Evolutionary conservation across 2,113 vertebrate genomes (phyloP).

Genomic region (Loxodonta africana): DNA sequence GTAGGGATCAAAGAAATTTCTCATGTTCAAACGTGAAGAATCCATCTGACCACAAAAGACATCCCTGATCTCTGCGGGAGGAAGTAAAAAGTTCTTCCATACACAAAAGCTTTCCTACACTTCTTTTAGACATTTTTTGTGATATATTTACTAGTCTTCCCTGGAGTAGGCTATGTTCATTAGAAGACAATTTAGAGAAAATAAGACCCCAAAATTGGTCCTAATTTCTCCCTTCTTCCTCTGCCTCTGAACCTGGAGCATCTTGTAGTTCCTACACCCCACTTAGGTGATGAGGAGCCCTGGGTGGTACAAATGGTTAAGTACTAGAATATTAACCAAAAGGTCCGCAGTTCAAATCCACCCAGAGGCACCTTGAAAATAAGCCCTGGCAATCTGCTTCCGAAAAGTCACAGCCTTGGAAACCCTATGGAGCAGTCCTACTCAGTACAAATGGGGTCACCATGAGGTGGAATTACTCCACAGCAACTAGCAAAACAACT

Average conservation of each 20-base stretch:
- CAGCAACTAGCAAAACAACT: not conserved
- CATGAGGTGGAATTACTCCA: not conserved
- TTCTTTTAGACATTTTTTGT: not conserved
- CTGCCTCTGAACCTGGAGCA: not conserved
- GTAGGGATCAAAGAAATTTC: conserved; percentile 34
- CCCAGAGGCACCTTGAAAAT: not conserved
- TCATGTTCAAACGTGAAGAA: conserved; percentile 41
- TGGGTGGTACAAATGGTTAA: not conserved
- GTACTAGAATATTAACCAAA: not conserved
- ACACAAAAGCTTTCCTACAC: not conserved
- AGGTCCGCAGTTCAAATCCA: not conserved
- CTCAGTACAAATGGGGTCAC: not conserved
- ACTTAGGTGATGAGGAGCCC: not conserved
- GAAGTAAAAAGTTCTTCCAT: conserved; percentile 46
- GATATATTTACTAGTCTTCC: not conserved
- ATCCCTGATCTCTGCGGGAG: not conserved
- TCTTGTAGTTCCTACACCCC: not conserved
- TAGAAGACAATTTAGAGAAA: not conserved
- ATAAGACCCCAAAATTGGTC: not conserved
- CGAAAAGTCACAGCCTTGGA: not conserved
- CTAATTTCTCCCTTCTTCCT: not conserved
- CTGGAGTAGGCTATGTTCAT: not conserved
- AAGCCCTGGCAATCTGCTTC: not conserved
- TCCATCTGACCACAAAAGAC: not conserved
- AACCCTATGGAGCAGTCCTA: not conserved